phyloP scores from a whole-genome alignment of 2,797 vertebrate species.

The Sparus aurata region DNA sequence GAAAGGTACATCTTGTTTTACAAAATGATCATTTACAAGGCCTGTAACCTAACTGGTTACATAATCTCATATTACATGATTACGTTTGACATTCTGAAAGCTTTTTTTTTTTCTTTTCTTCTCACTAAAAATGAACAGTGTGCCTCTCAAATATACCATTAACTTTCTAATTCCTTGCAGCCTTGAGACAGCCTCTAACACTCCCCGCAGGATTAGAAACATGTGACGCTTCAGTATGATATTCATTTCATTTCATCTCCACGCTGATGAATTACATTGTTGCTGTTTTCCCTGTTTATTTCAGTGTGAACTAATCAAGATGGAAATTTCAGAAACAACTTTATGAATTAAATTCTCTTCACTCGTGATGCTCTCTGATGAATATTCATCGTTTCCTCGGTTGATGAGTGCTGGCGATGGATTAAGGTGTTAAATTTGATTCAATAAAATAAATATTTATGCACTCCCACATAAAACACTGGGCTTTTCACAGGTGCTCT shows the following conservation, averaged over 20 bases:
- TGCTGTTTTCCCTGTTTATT: slow-evolving; percentile 45
- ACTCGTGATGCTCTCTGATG: slow-evolving; percentile 27
- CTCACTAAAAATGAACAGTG: not conserved
- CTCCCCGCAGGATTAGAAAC: slow-evolving; percentile 4
- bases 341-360: slow-evolving; percentile 51
- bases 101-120: not conserved
- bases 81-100: not conserved
- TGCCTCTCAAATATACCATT: not conserved
- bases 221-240: not conserved
- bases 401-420: slow-evolving; percentile 45
- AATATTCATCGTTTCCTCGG: slow-evolving; percentile 66
- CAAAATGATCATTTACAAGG: not conserved
- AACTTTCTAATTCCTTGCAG: slow-evolving; percentile 1
- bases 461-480: slow-evolving; percentile 56
- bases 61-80: not conserved
- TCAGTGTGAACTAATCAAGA: slow-evolving; percentile 58
- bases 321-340: slow-evolving; percentile 61
- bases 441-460: slow-evolving; percentile 70
- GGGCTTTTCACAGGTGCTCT: slow-evolving; percentile 55
- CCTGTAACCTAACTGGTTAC: not conserved
- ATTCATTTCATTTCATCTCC: slow-evolving; percentile 35
- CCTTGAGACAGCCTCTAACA: not conserved
- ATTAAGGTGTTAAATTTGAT: slow-evolving; percentile 60
- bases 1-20: not conserved
- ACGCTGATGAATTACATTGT: slow-evolving; percentile 54